These are phyloP conservation scores for Microcebus tavaratra DNA, from an alignment of 2,113 vertebrate genomes.

Conservation along the genomic window DNA sequence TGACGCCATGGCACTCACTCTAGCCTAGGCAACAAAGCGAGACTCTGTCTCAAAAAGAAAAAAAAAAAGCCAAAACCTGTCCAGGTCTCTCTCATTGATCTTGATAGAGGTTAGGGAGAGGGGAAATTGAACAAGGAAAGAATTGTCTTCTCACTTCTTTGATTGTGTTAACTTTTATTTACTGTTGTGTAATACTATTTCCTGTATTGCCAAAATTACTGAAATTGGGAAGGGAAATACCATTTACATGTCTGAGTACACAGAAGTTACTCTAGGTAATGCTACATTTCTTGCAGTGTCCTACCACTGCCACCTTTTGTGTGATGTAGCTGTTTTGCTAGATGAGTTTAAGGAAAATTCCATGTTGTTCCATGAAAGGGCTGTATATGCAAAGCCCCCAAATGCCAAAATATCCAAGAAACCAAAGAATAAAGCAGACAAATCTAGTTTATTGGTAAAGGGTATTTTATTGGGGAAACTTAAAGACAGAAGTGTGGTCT, in stretches of 20 bases:
- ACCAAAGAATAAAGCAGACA: too few relatives aligned
- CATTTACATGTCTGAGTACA: not conserved
- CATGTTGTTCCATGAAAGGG: too few relatives aligned
- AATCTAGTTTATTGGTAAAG: too few relatives aligned
- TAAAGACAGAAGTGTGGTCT: too few relatives aligned
- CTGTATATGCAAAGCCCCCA: too few relatives aligned
- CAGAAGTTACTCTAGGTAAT: not conserved
- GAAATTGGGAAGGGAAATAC: not conserved
- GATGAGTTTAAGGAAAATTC: not conserved
- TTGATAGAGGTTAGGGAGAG: not conserved
- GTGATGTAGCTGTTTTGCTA: not conserved
- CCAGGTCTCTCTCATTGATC: not conserved
- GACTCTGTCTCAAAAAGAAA: too few relatives aligned
- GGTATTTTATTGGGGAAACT: too few relatives aligned
- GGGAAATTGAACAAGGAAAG: not conserved
- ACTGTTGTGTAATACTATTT: not conserved
- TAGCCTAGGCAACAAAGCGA: too few relatives aligned
- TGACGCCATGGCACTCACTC: too few relatives aligned
- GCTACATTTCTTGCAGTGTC: not conserved
- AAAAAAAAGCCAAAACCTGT: not conserved
- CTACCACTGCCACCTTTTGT: not conserved
- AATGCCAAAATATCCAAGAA: too few relatives aligned
- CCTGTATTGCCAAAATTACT: not conserved
- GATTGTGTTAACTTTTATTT: constrained; percentile 22
- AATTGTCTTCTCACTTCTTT: constrained; percentile 26